Base-by-base conservation (phyloP, 2,888 invertebrate genomes). In the Caenorhabditis becei region DNA sequence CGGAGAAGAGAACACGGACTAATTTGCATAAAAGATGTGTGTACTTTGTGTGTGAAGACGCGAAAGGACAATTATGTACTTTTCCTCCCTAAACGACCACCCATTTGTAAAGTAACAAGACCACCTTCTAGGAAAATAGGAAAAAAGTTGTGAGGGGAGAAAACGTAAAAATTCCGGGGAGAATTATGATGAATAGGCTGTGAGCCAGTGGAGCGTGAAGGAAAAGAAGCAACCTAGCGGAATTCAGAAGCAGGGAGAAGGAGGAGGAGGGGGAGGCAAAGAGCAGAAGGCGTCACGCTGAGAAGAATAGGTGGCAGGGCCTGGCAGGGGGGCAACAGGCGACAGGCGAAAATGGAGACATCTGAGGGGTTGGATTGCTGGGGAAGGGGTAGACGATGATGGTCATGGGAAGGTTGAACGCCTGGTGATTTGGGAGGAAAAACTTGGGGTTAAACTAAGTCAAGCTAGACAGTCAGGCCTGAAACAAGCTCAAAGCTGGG, bases 11-110 rank as follows among this genome's bases (percentile, higher is more conserved):
- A n/a, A n/a, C n/a, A 71, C 54, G 20, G 24, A 44, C 75, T 75
- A 66, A 75, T 75, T 75, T 75, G 75, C 75, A 75, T 75, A 75
- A 75, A 75, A 66, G 66, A 75, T 75, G 75, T 71, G n/a, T n/a
- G 71, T 61, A 53, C 54, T 54, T 61, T 54, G 11, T 14, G 24
- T 11, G 41, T 20, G 37, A 56, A 54, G 28, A 28, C 54, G n/a
- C 26, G 41, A n/a, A 24, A 37, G 53, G 44, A 66, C 75, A 75
- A 75, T 75, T 75, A 75, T 75, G 75, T 75, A 61, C 75, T 66
- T 74, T 74, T 65, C 65, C 18, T 44, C 0, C 16, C 61, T 28
- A 18, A 47, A 18, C 41, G 47, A 47, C 47, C 47, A 18, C 47
- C 47, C 47, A 47, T 14, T 41, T 41, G 41, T 10, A 32, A 32